phyloP scores from a whole-genome alignment of 2,888 invertebrate species.

The Megalurothrips usitatus region DNA sequence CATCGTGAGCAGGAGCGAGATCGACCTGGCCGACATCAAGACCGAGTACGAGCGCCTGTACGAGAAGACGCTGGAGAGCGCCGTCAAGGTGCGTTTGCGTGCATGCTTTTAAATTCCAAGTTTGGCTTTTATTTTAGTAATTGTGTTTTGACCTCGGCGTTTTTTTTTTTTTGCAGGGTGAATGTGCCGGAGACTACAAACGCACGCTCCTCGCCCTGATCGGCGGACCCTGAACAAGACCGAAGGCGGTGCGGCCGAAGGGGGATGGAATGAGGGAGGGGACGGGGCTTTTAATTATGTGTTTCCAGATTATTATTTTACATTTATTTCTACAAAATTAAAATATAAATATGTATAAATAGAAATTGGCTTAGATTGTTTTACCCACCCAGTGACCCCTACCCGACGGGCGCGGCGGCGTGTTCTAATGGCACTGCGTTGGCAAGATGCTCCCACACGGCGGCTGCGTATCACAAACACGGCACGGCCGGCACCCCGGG shows the following conservation, averaged over 20 bases:
- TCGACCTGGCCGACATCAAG: constrained; percentile 66
- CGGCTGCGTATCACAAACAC: no score
- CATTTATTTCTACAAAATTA: constrained; percentile 29
- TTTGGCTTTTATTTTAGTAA: no score
- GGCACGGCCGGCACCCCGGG: neutral
- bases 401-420: neutral
- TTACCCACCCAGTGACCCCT: neutral
- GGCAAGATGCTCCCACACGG: neutral
- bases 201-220: constrained; percentile 56
- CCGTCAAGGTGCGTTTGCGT: constrained; percentile 54
- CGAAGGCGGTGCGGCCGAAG: neutral
- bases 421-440: neutral
- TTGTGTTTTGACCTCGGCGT: no score
- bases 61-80: constrained; percentile 62
- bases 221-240: constrained; percentile 43
- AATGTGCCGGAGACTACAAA: constrained; percentile 65
- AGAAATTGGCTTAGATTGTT: constrained; percentile 9
- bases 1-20: constrained; percentile 63
- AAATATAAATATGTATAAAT: constrained; percentile 19
- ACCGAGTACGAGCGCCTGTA: constrained; percentile 64
- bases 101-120: no score
- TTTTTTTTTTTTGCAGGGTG: constrained; percentile 50
- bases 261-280: neutral
- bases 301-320: constrained; percentile 15
- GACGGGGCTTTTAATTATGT: neutral